Base-by-base conservation (phyloP, 1,140 invertebrate genomes). In the Procambarus virginalis region DNA sequence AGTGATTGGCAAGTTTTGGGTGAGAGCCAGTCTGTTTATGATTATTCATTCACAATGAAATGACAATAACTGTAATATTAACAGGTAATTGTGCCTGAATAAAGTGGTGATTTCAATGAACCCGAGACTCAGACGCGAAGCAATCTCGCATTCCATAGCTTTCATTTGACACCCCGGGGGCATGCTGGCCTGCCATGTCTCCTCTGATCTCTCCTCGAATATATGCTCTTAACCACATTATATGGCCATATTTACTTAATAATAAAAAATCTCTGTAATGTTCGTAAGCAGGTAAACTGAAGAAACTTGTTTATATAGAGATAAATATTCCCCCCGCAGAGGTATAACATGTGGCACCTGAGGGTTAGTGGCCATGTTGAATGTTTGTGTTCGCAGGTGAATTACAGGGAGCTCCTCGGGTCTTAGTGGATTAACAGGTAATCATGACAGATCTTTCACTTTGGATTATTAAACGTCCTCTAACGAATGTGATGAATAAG, bases 101-200 rank as follows among this genome's bases (percentile, higher is more conserved):
- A 55, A 9, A 12, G 51, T n/a, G 49, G 46, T 17, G 49, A 48
- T 49, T 78, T 78, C 76, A 55, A 49, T 49, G 81, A 46, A 12
- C 6, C 49, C 34, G 9, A 60, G 55, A 83, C 17, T 8, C 17
- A 70, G 64, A 55, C 46, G 45, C 17, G 64, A 68, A 83, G 22
- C 34, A 83, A 83, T 83, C 58, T 83, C 81, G 34, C 81, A 83
- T 83, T 83, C 81, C 81, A 68, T 46, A 83, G 81, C 81, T 83
- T 83, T 83, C 81, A 83, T 83, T 83, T 34, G 64, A 83, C 55
- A 64, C 22, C 80, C 81, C 12, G 6, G 60, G 64, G 81, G 58
- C 22, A 73, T 73, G 10, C 22, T 34, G 6, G 34, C 8, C 22
- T 58, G 45, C 81, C 45, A 58, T 5, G 48, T 46, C 45, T 70